Conservation (phyloP, 2,888 invertebrate genomes). For the Pseudococcus longispinus region DNA sequence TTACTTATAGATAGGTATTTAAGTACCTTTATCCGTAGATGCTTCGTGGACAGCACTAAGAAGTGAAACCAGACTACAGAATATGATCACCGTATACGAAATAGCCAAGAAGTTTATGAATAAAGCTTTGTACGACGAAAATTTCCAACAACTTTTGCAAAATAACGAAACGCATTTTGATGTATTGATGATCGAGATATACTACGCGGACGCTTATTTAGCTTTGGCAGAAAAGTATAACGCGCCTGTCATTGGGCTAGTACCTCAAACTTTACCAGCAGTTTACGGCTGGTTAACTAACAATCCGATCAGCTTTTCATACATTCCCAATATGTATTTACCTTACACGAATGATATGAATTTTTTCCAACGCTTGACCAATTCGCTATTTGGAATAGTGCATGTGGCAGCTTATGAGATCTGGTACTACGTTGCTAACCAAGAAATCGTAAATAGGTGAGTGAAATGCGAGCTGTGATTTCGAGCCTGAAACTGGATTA, state of each 20-base stretch:
- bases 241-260: slow-evolving; percentile 69
- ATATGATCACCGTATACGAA: slow-evolving; percentile 2
- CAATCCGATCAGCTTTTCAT: slow-evolving; percentile 55
- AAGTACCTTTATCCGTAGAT: background rate
- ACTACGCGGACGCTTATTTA: slow-evolving; percentile 75
- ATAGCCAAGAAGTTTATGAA: background rate
- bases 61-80: background rate
- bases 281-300: slow-evolving; percentile 61
- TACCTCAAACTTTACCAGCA: slow-evolving; percentile 70
- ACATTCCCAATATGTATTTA: slow-evolving; percentile 51
- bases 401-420: slow-evolving; percentile 46
- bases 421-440: slow-evolving; percentile 14
- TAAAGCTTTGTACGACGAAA: background rate
- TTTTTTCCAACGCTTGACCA: slow-evolving; percentile 64
- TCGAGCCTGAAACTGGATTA: background rate
- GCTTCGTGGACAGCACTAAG: background rate
- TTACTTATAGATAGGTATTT: background rate
- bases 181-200: slow-evolving; percentile 73
- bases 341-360: slow-evolving; percentile 63
- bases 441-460: slow-evolving; percentile 33
- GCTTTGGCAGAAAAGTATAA: slow-evolving; percentile 71
- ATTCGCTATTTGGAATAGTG: slow-evolving; percentile 62
- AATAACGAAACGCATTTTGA: slow-evolving; percentile 66
- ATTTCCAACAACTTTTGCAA: slow-evolving; percentile 11
- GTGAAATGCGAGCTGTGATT: background rate